Conservation (phyloP, 2,888 invertebrate species). For the Coelopa pilipes region DNA sequence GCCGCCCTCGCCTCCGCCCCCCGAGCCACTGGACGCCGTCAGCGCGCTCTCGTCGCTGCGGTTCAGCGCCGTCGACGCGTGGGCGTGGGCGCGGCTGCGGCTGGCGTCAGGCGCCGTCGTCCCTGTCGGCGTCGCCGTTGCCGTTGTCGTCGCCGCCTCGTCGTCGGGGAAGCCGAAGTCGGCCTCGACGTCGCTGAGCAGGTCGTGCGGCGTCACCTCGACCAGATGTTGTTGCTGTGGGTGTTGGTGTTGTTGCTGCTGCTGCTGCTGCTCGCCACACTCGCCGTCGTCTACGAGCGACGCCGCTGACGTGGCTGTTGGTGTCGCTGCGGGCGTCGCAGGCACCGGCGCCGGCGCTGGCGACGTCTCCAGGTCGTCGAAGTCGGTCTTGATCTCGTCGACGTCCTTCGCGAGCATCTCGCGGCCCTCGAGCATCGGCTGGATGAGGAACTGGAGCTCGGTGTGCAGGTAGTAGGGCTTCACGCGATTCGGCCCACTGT, state of each 20-base stretch:
- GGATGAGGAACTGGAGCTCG: slow-evolving; percentile 55
- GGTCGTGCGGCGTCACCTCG: neutral
- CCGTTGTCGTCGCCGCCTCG: slow-evolving; percentile 17
- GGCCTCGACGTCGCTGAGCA: neutral
- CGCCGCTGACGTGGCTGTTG: neutral
- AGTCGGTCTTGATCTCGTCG: slow-evolving; percentile 28
- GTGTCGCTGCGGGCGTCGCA: neutral
- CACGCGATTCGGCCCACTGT: slow-evolving; percentile 54
- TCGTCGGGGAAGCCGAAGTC: neutral
- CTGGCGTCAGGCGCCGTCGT: slow-evolving; percentile 28
- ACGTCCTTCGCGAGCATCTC: slow-evolving; percentile 22
- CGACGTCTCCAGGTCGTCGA: slow-evolving; percentile 1
- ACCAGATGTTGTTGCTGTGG: neutral
- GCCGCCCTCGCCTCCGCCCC: too few relatives aligned
- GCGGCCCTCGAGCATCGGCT: slow-evolving; percentile 52
- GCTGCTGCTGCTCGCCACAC: neutral
- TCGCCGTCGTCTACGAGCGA: neutral
- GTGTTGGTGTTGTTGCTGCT: too few relatives aligned
- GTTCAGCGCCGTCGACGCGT: too few relatives aligned
- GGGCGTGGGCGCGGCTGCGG: neutral
- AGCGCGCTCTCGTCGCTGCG: too few relatives aligned
- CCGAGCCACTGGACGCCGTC: too few relatives aligned
- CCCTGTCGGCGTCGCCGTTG: neutral
- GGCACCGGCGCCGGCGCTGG: neutral
- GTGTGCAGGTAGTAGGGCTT: slow-evolving; percentile 59